Base-by-base conservation (phyloP, 2,113 vertebrate genomes). In the Suncus etruscus region DNA sequence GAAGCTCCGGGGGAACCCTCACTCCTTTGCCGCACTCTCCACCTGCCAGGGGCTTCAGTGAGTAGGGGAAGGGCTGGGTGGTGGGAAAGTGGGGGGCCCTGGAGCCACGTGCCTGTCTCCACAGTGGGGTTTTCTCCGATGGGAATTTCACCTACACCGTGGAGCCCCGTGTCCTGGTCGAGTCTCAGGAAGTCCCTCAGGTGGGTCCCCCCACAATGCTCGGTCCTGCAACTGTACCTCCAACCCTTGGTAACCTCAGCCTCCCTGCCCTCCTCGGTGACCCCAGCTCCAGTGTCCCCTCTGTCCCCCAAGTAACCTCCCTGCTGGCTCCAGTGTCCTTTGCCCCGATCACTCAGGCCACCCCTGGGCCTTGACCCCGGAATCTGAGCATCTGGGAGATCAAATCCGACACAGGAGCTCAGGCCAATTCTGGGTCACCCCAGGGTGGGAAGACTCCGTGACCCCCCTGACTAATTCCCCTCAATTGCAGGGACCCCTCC, bases 1-100 rank as follows among this genome's bases (percentile, higher is more conserved):
- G 29, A 95, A 86, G 58, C 83, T 99, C 65, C 98, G 99, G 72
- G 98, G 98, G 45, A 96, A 97, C 86, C 96, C 97, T 0, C 93
- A 69, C 47, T 99, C 99, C 79, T 99, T 99, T 84, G 99, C 93
- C 0, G 99, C 99, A 24, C 95, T 99, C 32, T 99, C 99, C 93
- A 99, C 98, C 94, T 99, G 99, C 95, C 98, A 98, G 11, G 99
- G 99, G 83, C 98, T 99, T 93, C 98, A 97, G 99, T 99, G 97
- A 98, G 98, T 98, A 94, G 20, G 9, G 0, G 70, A 11, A 0
- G 0, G 0, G 0, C 11, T 0, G 11, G 54, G 73, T 7, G 45
- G 50, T 10, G 4, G 48, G 75, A 84, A 83, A 25, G 63, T 24
- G 27, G 16, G 24, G 24, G 20, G 1, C 25, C 65, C 65, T 20